Base-by-base conservation (phyloP, 2,888 invertebrate species). In the Meganola albula region DNA sequence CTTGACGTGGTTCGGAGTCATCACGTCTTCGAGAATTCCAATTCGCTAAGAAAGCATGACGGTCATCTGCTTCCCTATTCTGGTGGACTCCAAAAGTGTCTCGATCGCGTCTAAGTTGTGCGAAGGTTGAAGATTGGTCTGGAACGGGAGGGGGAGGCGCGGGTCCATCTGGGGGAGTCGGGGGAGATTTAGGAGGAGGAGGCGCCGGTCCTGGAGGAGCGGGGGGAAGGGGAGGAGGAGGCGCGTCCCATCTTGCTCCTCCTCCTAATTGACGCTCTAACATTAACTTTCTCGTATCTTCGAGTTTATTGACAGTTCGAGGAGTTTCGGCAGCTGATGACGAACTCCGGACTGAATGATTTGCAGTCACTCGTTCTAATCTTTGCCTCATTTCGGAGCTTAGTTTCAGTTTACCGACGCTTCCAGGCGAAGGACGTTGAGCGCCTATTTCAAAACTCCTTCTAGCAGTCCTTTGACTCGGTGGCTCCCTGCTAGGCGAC, bases 331-430 rank as follows among this genome's bases (percentile, higher is more conserved):
- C 87, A 6, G 87, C 85, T 11, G 91, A 91, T 9, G 93, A 92
- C 4, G 92, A 89, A 7, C 93, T 93, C 11, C 95, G 87, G 0
- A 96, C 92, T 2, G 95, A 95, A 68, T 96, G 95, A 53, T 93
- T 94, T 0, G 95, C 93, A 0, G 96, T 96, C 0, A 96, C 95
- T 66, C 93, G 90, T 68, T 97, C 97, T 38, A 97, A 70, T 44
- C 96, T 88, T 59, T 95, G 93, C 8, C 95, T 89, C 96, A 97
- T 97, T 79, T 97, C 96, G 0, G 94, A 93, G 62, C 95, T 96
- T 5, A 97, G 88, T 58, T 96, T 94, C 1, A 97, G 74, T 69
- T 97, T 97, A 0, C 97, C 96, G 3, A 97, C 93, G 63, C 95
- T 95, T 2, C 95, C 95, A 0, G 95, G 95, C 0, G 92, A 91